Percentiles rank a stretch among this genome's conserved stretches.
These are phyloP conservation scores for Parapristionchus giblindavisi DNA, from an alignment of 2,888 invertebrate genomes.

Conservation along the genomic window DNA sequence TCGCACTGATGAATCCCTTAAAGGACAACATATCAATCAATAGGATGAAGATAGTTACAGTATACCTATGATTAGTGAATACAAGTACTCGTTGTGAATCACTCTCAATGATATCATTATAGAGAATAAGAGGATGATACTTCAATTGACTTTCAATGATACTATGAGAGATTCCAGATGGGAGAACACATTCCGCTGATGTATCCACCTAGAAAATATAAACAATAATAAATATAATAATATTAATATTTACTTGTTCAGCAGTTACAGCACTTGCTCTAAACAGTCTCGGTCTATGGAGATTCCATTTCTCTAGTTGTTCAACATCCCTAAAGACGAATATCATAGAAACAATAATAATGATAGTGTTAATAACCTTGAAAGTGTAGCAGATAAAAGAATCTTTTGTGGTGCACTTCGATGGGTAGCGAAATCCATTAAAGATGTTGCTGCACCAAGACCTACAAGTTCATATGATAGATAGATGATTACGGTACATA, in stretches of 20 bases:
- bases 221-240: background rate
- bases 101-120: conserved; percentile 28
- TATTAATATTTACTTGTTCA: conserved; percentile 14
- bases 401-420: conserved; percentile 79
- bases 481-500: background rate
- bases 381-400: conserved; percentile 89
- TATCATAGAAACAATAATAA: conserved; percentile 71
- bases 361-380: conserved; percentile 38
- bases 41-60: background rate
- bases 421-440: conserved; percentile 48
- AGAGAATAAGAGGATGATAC: conserved; percentile 36
- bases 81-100: conserved; percentile 36
- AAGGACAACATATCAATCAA: background rate
- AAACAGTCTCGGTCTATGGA: conserved; percentile 91
- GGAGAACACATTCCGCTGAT: conserved; percentile 31
- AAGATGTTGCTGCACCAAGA: conserved; percentile 6
- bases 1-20: conserved; percentile 48
- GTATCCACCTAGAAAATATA: conserved; percentile 30
- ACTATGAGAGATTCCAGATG: conserved; percentile 15
- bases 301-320: conserved; percentile 84
- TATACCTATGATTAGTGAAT: conserved; percentile 41
- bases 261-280: conserved; percentile 50
- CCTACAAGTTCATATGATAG: background rate
- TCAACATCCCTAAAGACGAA: conserved; percentile 87
- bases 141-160: conserved; percentile 18